Base-by-base conservation (phyloP, 2,797 vertebrate species). In the Heterohyrax brucei region DNA sequence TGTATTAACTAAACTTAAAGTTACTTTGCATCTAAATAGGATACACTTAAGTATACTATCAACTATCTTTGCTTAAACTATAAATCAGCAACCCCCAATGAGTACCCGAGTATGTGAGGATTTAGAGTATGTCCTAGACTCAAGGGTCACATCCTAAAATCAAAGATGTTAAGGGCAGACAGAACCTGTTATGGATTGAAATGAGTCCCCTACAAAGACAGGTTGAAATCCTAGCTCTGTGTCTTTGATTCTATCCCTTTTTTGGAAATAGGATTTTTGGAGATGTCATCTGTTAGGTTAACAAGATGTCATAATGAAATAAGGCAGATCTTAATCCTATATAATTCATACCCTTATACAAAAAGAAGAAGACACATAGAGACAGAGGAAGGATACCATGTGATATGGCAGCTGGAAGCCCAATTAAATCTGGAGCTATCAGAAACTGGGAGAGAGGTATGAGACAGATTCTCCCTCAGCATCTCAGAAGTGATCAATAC, bases 11-110 rank as follows among this genome's bases (percentile, higher is more conserved):
- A 86, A 70, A 72, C 22, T 78, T 77, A 80, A 94, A 33, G 44
- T 95, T 92, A 95, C 84, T 90, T 97, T 93, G 10, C 16, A 66
- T 9, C 39, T 22, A 68, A 86, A 87, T 13, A 30, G 44, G 61
- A 46, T 66, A 53, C 4, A 75, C 62, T 83, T n/a, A 87, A 48
- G 30, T 93, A 14, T 19, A 56, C 28, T 77, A 59, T 44, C 16
- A 30, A 50, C 62, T 48, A 28, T 30, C 26, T 75, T 9, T 50
- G 44, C 4, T 93, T 30, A 53, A 64, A 88, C 86, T 91, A 24
- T 53, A 79, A 95, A 44, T 28, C 14, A 93, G 22, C 59, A 53
- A 73, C 21, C 12, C 26, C 46, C 16, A 73, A 14, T 33, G 44
- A 61, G 83, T 18, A 86, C 10, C n/a, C 19, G 1, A 1, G 0